These are phyloP conservation scores for Erinaceus europaeus DNA, from an alignment of 2,113 vertebrate genomes.

Conservation along the genomic window DNA sequence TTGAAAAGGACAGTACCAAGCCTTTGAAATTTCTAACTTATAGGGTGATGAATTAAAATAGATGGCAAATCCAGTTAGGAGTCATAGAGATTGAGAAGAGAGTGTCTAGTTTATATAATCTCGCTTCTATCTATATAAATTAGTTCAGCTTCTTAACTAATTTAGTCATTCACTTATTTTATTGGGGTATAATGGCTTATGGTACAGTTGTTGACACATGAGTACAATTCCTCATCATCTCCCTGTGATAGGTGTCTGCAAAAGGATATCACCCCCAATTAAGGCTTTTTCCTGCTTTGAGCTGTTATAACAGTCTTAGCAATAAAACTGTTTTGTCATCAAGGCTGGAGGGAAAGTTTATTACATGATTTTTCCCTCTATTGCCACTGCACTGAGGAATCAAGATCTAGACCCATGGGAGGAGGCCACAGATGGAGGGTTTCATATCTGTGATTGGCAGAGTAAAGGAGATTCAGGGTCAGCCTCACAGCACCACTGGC, in stretches of 20 bases:
- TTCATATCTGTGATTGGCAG: slow-evolving; percentile 40
- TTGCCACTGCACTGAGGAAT: neutral
- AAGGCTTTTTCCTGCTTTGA: too few species aligned
- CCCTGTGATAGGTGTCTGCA: too few species aligned
- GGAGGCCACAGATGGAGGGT: slow-evolving; percentile 6
- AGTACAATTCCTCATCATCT: too few species aligned
- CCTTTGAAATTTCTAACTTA: neutral
- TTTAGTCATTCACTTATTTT: too few species aligned
- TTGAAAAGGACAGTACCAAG: neutral
- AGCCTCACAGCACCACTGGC: neutral
- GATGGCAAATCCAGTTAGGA: neutral
- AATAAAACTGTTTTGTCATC: neutral
- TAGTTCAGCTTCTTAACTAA: too few species aligned
- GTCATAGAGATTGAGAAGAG: neutral
- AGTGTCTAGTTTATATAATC: neutral
- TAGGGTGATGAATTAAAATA: neutral
- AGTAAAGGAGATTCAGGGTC: slow-evolving; percentile 38
- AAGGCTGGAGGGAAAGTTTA: neutral
- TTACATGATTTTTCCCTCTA: neutral
- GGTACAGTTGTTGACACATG: too few species aligned
- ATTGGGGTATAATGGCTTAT: too few species aligned
- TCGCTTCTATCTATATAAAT: neutral
- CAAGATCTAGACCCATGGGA: neutral
- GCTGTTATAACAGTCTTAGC: neutral
- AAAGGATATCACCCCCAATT: too few species aligned